Base-by-base conservation (phyloP, 2,888 invertebrate genomes). In the Pheosia tremula region DNA sequence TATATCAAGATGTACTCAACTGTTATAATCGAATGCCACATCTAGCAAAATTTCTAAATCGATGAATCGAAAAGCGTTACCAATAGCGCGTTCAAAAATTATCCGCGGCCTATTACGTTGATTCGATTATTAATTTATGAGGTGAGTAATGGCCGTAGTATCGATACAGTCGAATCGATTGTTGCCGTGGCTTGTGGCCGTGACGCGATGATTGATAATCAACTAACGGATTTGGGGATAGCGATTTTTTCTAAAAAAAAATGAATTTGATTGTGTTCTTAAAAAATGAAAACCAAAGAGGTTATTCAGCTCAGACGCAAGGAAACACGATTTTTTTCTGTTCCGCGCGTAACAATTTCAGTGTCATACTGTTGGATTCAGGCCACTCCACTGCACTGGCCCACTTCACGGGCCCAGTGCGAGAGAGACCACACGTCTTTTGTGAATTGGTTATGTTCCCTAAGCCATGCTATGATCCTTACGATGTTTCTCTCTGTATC, bases 91-190 rank as follows among this genome's bases (percentile, higher is more conserved):
- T 89, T 89, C 88, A 85, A 85, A 86, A 88, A 91, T 93, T 90
- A 77, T 89, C 81, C 74, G 75, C 83, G 89, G 90, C 88, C 90
- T 86, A 92, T 93, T 91, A 90, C 80, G 83, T 85, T 85, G 85
- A 91, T 91, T 91, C 89, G 86, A 91, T 90, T 89, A 89, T 80
- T 88, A 88, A 92, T 93, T 91, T 91, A 92, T 88, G 86, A 89
- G 89, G 90, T 89, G 89, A 87, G 84, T 89, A 92, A 92, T 90
- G 81, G 83, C 83, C 85, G 82, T 85, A 78, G 76, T 83, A 85
- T 86, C 85, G 87, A 86, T 87, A 83, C 84, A 88, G 88, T 88
- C 87, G 68, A 70, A 75, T 75, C 75, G 72, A 75, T 75, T 75
- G 54, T 64, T 65, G 56, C 63, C 74, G 81, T 81, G 75, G 80